Percentiles rank a stretch among this genome's conserved stretches.
Evolutionary conservation across 2,797 vertebrate genomes (phyloP).

Genomic region (Myotis pilosus): DNA sequence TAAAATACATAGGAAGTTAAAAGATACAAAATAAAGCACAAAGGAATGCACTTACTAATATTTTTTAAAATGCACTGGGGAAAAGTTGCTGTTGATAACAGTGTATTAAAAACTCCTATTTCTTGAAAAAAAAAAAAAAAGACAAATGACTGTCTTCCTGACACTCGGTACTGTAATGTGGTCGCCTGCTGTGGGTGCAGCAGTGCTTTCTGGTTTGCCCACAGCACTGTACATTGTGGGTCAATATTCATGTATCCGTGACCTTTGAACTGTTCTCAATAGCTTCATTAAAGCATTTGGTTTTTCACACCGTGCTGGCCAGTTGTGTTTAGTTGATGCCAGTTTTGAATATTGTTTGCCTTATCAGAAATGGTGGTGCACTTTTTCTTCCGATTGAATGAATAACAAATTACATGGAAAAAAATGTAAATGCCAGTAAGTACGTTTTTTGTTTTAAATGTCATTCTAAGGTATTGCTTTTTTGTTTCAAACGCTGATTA

Average conservation of each 20-base stretch:
- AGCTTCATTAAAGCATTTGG: conserved; percentile 92
- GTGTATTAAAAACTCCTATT: conserved; percentile 84
- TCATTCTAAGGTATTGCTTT: conserved; percentile 44
- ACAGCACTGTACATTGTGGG: conserved; percentile 89
- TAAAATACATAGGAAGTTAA: conserved; percentile 82
- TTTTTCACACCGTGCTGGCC: conserved; percentile 84
- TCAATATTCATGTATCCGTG: conserved; percentile 87
- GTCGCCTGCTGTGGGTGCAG: conserved; percentile 87
- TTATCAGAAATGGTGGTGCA: background rate
- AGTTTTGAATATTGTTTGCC: conserved; percentile 15
- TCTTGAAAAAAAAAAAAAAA: conserved; percentile 85
- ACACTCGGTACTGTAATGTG: conserved; percentile 88
- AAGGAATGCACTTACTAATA: conserved; percentile 87
- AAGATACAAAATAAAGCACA: conserved; percentile 85
- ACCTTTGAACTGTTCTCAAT: conserved; percentile 88
- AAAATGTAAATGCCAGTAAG: background rate
- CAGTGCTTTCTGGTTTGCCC: conserved; percentile 87
- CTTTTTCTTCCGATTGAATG: conserved; percentile 48
- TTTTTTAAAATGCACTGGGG: conserved; percentile 88
- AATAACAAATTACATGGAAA: conserved; percentile 50
- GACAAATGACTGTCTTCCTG: conserved; percentile 86
- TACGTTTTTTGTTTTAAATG: conserved; percentile 46
- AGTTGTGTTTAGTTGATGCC: conserved; percentile 75
- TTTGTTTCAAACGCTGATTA: conserved; percentile 44
- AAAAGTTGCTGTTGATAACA: conserved; percentile 84